Base-by-base conservation (phyloP, 2,888 invertebrate genomes). In the Petrophora chlorosata region DNA sequence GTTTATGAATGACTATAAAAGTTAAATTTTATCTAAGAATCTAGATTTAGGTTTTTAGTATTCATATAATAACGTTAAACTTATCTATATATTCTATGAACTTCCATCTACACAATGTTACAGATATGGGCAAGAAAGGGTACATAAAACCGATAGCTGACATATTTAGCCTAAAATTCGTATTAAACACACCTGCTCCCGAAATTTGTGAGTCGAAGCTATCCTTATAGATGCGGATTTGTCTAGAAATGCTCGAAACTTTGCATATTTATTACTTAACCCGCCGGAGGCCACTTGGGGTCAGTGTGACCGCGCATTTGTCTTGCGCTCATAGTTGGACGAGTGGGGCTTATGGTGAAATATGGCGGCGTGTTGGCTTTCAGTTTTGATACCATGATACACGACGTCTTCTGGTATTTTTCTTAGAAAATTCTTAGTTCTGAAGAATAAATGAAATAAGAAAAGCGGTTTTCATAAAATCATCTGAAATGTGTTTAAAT, bases 251-350 rank as follows among this genome's bases (percentile, higher is more conserved):
- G 73, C 70, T 74, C 65, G 76, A 76, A 84, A 86, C 76, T 85
- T 82, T 80, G 81, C 83, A 82, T 82, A 83, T 82, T 85, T 82
- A 85, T 83, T 74, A 72, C 72, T 73, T 69, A 82, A 82, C 78
- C 79, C 67, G 54, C 60, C 55, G 58, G 61, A 56, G 65, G 67
- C 64, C 61, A 63, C 66, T 55, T 43, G 53, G 63, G 67, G 70
- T 65, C 66, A 63, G 59, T 59, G 65, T 54, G 64, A 59, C 63
- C 75, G 58, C 54, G 63, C 64, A 69, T 70, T 67, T 72, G 68
- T 73, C 73, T 68, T 64, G 58, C 54, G 66, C 61, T 71, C 64
- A 68, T 70, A 62, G 61, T 64, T 63, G 56, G 62, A 66, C 63
- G 67, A 63, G 65, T 57, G 62, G 61, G 61, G 63, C 67, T 70